Conservation (phyloP, 2,113 vertebrate genomes). For the Charina bottae region DNA sequence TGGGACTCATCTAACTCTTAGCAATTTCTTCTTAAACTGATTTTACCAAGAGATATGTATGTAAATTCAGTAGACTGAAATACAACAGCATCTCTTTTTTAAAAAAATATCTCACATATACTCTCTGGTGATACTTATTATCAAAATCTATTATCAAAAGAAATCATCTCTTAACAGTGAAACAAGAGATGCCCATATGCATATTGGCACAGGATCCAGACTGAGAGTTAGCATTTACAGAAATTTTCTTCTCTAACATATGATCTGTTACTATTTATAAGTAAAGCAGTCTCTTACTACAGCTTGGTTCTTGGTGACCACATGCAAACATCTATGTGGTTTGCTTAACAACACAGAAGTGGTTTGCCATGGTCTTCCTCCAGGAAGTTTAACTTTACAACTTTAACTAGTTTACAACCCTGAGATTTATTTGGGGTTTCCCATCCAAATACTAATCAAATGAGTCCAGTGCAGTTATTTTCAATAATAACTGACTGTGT, state of each 20-base stretch:
- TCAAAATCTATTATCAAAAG: not conserved
- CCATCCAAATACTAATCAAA: not conserved
- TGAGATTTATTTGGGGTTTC: not conserved
- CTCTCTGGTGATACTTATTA: not conserved
- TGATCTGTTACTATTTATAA: not conserved
- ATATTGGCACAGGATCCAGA: not conserved
- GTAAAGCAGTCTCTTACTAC: not conserved
- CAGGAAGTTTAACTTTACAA: not conserved
- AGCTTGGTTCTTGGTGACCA: not conserved
- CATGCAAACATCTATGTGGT: not conserved
- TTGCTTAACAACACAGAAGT: not conserved
- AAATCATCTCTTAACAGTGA: not conserved
- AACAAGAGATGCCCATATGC: not conserved
- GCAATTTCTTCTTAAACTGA: not conserved
- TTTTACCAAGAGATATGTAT: not conserved
- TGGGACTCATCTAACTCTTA: constrained; percentile 69
- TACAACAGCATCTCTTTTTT: not conserved
- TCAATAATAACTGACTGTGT: not conserved
- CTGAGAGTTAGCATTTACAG: not conserved
- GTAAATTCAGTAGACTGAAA: not conserved
- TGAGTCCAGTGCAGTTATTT: not conserved
- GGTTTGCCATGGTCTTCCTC: not conserved
- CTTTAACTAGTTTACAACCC: not conserved
- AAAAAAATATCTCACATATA: not conserved
- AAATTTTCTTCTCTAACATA: not conserved